Conservation (phyloP, 2,888 invertebrate species). For the Caenorhabditis drosophilae region DNA sequence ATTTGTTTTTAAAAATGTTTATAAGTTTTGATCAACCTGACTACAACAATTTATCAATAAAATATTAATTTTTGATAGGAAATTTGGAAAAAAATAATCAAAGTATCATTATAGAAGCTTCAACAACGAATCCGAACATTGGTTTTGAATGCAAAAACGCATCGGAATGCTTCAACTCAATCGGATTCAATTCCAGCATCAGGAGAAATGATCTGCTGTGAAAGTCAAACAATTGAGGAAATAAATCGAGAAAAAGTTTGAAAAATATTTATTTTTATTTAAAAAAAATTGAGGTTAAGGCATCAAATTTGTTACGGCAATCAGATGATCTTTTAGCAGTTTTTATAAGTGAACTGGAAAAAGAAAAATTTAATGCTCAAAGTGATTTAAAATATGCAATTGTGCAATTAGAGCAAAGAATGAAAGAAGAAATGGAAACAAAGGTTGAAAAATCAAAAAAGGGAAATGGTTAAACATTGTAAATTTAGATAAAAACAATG, state of each 20-base stretch:
- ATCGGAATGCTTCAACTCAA: slow-evolving; percentile 50
- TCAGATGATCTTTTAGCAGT: slow-evolving; percentile 53
- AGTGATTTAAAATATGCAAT: slow-evolving; percentile 59
- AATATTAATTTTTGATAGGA: too few species aligned
- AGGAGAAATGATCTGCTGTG: slow-evolving; percentile 25
- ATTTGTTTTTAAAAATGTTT: too few species aligned
- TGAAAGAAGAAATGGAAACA: slow-evolving; percentile 55
- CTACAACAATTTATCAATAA: too few species aligned
- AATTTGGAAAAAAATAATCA: too few species aligned
- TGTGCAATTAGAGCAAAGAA: slow-evolving; percentile 58
- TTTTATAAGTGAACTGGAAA: slow-evolving; percentile 55
- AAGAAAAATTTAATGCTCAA: slow-evolving; percentile 58
- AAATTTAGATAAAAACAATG: slow-evolving; percentile 19
- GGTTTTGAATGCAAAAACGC: slow-evolving; percentile 45
- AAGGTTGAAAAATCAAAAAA: slow-evolving; percentile 24
- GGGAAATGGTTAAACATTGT: not conserved
- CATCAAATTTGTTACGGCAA: slow-evolving; percentile 37
- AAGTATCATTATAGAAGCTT: slow-evolving; percentile 39
- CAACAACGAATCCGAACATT: slow-evolving; percentile 54
- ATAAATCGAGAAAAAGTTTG: slow-evolving; percentile 40
- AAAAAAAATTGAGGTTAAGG: slow-evolving; percentile 7
- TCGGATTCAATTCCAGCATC: slow-evolving; percentile 46
- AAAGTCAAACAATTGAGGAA: slow-evolving; percentile 54
- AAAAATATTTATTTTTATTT: not conserved
- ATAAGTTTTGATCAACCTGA: too few species aligned